Percentiles rank a stretch among this genome's conserved stretches.
Conservation (phyloP, 2,888 invertebrate species). For the Lysandra bellargus region DNA sequence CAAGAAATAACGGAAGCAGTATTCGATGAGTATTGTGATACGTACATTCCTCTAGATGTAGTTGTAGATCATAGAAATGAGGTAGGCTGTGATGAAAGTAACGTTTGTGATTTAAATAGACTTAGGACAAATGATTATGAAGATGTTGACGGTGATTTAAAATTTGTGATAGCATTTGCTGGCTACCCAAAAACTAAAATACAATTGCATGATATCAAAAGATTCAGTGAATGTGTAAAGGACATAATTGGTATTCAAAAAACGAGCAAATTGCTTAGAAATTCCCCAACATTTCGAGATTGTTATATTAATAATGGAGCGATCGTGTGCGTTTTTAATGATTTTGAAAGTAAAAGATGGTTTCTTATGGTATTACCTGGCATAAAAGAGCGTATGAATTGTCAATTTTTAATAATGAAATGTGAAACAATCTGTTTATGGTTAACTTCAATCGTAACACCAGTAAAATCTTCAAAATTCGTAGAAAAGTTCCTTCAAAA, state of each 20-base stretch:
- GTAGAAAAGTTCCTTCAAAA: conserved; percentile 66
- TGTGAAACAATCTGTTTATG: conserved; percentile 65
- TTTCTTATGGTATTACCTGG: conserved; percentile 64
- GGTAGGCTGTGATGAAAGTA: background rate
- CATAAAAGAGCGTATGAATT: conserved; percentile 64
- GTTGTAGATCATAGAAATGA: background rate
- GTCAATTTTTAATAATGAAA: conserved; percentile 59
- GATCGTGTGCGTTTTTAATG: conserved; percentile 68
- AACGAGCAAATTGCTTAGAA: conserved; percentile 60
- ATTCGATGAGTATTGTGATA: background rate
- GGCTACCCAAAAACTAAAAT: conserved; percentile 70
- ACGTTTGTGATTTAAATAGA: conserved; percentile 55
- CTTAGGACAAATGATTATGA: conserved; percentile 63
- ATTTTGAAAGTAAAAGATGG: conserved; percentile 66
- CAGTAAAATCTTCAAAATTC: conserved; percentile 61
- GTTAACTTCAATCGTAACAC: conserved; percentile 63
- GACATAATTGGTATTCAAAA: conserved; percentile 68
- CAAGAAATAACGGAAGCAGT: background rate
- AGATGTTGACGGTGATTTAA: conserved; percentile 60
- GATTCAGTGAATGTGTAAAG: conserved; percentile 58
- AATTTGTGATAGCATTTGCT: conserved; percentile 62
- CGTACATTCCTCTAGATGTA: conserved; percentile 9
- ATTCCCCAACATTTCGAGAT: conserved; percentile 61
- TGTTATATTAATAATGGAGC: conserved; percentile 70
- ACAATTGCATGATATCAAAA: conserved; percentile 61